Percentiles rank a stretch among this genome's conserved stretches.
phyloP scores from a whole-genome alignment of 1,140 invertebrate genomes.

The Meloidogyne exigua region DNA sequence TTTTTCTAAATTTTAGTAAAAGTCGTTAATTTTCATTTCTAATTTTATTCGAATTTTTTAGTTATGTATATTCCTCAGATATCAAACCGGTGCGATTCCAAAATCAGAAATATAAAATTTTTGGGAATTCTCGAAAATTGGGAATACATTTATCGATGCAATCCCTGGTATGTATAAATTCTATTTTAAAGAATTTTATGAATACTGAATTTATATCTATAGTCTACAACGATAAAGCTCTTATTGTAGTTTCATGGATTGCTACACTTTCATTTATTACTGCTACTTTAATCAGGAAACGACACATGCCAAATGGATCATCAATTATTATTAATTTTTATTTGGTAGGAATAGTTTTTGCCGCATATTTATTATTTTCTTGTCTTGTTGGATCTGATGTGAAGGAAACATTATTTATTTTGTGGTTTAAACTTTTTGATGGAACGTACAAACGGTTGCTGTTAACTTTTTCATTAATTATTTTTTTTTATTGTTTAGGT shows the following conservation, averaged over 20 bases:
- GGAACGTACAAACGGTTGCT: conserved; percentile 25
- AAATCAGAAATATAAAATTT: too few species aligned
- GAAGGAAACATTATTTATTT: neutral
- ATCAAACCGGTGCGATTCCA: too few species aligned
- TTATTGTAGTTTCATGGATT: conserved; percentile 16
- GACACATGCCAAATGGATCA: neutral
- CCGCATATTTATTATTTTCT: neutral
- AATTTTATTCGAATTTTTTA: too few species aligned
- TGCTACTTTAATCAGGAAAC: neutral
- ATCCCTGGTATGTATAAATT: neutral
- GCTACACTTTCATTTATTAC: conserved; percentile 10
- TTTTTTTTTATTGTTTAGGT: conserved; percentile 36
- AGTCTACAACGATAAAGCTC: conserved; percentile 7
- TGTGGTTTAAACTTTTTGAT: conserved; percentile 36
- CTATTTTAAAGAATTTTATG: neutral
- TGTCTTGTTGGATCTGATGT: conserved; percentile 4
- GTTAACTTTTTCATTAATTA: neutral
- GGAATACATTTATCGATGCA: too few species aligned
- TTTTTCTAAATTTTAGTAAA: too few species aligned
- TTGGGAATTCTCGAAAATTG: too few species aligned
- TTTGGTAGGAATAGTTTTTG: conserved; percentile 2
- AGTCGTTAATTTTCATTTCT: too few species aligned
- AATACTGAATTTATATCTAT: neutral
- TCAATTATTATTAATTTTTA: neutral
- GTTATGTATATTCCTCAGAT: too few species aligned